Base-by-base conservation (phyloP, 2,113 vertebrate genomes). In the Mohoua ochrocephala region DNA sequence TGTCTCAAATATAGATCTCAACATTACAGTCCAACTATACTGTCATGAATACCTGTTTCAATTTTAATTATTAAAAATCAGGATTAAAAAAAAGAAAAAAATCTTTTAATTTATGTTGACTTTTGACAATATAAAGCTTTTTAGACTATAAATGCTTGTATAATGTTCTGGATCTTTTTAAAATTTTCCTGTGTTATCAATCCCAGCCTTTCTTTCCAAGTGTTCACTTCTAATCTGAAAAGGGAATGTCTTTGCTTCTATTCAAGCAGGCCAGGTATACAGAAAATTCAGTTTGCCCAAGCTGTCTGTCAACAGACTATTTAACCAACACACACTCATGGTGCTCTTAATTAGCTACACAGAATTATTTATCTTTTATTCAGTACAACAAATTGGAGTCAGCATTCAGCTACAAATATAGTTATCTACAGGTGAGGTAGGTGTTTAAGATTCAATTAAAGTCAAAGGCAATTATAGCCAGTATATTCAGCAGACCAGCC, bases 81-180 rank as follows among this genome's bases (percentile, higher is more conserved):
- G 10, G 2, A 44, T 45, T 8, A 26, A 50, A 26, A 9, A 9
- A 18, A 9, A 2, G 3, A 2, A 35, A 59, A 59, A 28, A 4
- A 14, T 16, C 0, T 28, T 77, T 31, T 18, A 1, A 47, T 84
- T 86, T 22, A 45, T 39, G 3, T 30, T 73, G 15, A 42, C 3
- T 80, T 79, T 28, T 59, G 13, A 11, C 52, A 52, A 44, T 41
- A 52, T 9, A 56, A 26, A 9, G 0, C 2, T 52, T 57, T 73
- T 79, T 57, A 39, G 4, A 42, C 1, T 33, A 59, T 27, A 47
- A 87, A 84, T 79, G 1, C 21, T 26, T 37, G 44, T 31, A 41
- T 26, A 87, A 28, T 41, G 1, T 44, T 61, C 11, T 49, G 19
- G 6, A n/a, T 30, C 3, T 78, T 81, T 61, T 69, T 1, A 2